Evolutionary conservation across 2,797 vertebrate genomes (phyloP).

Genomic region (Meriones psammophilus): DNA sequence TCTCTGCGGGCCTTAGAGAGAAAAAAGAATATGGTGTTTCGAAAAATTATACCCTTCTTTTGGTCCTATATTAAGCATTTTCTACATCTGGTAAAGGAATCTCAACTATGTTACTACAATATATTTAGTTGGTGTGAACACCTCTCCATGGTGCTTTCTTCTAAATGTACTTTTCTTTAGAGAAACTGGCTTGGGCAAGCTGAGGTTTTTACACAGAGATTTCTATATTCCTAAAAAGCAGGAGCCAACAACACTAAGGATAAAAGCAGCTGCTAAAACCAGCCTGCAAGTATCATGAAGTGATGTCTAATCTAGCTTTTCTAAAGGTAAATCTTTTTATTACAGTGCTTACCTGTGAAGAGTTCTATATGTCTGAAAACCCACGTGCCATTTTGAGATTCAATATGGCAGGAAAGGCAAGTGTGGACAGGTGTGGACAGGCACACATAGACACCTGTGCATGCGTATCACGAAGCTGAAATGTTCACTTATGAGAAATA

Average conservation of each 20-base stretch:
- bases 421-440: not conserved
- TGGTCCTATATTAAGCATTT: conserved; percentile 14
- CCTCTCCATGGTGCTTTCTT: conserved; percentile 5
- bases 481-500: no score
- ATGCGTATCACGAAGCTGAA: not conserved
- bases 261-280: not conserved
- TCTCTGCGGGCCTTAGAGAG: conserved; percentile 56
- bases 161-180: not conserved
- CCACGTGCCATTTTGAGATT: not conserved
- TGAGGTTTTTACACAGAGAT: not conserved
- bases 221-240: conserved; percentile 14
- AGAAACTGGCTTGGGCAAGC: not conserved
- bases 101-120: conserved; percentile 49
- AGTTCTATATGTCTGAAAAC: not conserved
- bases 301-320: not conserved
- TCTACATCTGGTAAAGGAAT: conserved; percentile 48
- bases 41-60: conserved; percentile 60
- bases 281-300: not conserved
- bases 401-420: conserved; percentile 2
- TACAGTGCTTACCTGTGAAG: conserved; percentile 38
- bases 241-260: not conserved
- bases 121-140: conserved; percentile 48
- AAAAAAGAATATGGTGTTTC: conserved; percentile 64
- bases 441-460: not conserved
- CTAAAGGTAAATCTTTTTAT: conserved; percentile 24